Evolutionary conservation across 1,140 invertebrate species (phyloP).

Genomic region (Pteromalus puparum): DNA sequence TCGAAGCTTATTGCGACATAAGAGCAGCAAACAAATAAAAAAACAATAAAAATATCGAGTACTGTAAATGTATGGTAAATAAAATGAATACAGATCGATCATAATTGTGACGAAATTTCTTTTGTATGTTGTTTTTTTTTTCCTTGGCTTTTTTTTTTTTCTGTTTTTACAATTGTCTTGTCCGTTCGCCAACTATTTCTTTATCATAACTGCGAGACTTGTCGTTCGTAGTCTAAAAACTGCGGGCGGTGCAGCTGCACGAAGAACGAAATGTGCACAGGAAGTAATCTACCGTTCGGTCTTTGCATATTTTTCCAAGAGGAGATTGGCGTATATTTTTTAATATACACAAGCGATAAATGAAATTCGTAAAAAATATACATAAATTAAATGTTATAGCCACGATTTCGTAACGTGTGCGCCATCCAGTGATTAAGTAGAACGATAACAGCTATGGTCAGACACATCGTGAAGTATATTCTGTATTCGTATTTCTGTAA

Average conservation of each 20-base stretch:
- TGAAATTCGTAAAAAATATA: too few species aligned
- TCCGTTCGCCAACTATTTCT: not conserved
- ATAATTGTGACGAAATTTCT: conserved; percentile 37
- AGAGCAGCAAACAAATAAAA: not conserved
- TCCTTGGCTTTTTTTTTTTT: not conserved
- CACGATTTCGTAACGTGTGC: too few species aligned
- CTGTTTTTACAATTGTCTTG: not conserved
- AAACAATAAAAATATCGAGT: conserved; percentile 53
- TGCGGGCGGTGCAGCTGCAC: conserved; percentile 63
- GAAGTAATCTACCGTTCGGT: conserved; percentile 8
- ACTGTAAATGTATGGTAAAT: conserved; percentile 69
- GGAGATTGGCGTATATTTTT: not conserved
- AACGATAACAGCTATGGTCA: not conserved
- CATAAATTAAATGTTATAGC: too few species aligned
- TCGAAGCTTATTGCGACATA: conserved; percentile 61
- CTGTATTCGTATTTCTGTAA: too few species aligned
- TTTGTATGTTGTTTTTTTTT: conserved; percentile 12
- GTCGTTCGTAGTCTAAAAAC: conserved; percentile 39
- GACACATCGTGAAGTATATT: not conserved
- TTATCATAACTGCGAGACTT: not conserved
- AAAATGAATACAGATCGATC: conserved; percentile 62
- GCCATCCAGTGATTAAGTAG: conserved; percentile 3
- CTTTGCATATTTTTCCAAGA: not conserved
- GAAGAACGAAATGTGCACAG: conserved; percentile 1
- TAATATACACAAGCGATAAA: too few species aligned